A percentile compares a stretch with the other conserved stretches of the same genome.
Evolutionary conservation across 2,113 vertebrate genomes (phyloP).

Genomic region (Psilopsiagon aymara): DNA sequence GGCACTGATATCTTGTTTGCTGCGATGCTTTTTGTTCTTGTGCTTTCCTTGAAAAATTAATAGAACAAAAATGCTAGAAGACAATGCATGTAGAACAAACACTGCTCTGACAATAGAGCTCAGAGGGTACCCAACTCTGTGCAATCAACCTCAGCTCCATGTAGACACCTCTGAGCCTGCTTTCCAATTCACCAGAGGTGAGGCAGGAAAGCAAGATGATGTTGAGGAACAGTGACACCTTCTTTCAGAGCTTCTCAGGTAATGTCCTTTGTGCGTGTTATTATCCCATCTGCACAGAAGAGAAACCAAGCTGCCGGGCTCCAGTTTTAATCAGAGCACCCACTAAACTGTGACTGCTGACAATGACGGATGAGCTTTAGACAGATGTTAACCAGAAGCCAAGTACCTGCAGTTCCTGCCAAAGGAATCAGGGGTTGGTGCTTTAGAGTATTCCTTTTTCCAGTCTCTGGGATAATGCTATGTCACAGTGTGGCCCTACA

Average conservation of each 20-base stretch:
- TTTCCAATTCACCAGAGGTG: neutral
- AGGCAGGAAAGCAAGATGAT: neutral
- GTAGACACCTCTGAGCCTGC: neutral
- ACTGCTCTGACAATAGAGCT: neutral
- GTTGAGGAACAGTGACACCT: neutral
- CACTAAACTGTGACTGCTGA: neutral
- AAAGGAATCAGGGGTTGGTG: neutral
- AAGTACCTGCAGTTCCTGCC: neutral
- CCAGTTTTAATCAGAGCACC: neutral
- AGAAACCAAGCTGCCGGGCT: neutral
- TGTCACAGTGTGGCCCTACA: neutral
- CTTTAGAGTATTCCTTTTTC: neutral
- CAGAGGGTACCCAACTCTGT: neutral
- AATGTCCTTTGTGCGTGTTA: neutral
- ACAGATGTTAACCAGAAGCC: neutral
- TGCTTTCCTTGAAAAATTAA: constrained; percentile 47
- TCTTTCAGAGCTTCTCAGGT: neutral
- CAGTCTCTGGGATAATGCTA: neutral
- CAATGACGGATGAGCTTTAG: neutral
- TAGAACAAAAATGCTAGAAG: constrained; percentile 10
- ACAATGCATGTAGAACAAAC: neutral
- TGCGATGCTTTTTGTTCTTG: neutral
- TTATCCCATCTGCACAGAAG: neutral
- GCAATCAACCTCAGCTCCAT: neutral
- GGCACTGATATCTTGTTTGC: neutral